These are phyloP conservation scores for Eilema sororculum DNA, from an alignment of 2,888 invertebrate genomes.

Conservation along the genomic window DNA sequence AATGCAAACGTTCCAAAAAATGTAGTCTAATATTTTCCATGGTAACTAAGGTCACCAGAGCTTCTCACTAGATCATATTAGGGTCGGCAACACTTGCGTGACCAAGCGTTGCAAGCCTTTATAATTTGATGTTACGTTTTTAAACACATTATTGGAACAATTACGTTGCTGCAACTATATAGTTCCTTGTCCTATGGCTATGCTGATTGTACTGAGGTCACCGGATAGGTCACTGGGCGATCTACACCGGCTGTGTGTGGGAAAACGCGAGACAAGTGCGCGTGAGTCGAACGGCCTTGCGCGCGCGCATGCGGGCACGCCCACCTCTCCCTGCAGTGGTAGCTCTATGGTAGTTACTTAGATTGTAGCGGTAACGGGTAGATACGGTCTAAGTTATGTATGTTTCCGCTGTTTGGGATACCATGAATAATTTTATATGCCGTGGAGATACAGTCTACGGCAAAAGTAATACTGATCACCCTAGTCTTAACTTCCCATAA, in stretches of 20 bases:
- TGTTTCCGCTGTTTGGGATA: conserved; percentile 1
- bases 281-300: conserved; percentile 55
- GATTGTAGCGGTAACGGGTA: conserved; percentile 4
- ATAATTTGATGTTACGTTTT: background rate
- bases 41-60: background rate
- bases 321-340: conserved; percentile 41
- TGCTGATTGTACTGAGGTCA: conserved; percentile 31
- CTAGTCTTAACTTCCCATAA: no score
- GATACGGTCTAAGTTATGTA: conserved; percentile 3
- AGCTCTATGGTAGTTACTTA: conserved; percentile 23
- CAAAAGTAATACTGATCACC: background rate
- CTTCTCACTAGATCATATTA: background rate
- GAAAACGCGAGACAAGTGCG: conserved; percentile 52
- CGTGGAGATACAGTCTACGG: background rate
- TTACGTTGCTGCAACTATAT: background rate
- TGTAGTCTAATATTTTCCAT: background rate
- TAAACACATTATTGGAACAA: background rate
- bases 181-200: background rate
- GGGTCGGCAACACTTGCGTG: background rate
- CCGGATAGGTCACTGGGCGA: conserved; percentile 50
- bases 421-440: background rate
- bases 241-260: conserved; percentile 45
- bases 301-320: conserved; percentile 38
- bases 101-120: background rate
- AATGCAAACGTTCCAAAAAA: background rate